Base-by-base conservation (phyloP, 2,113 vertebrate species). In the Pygathrix nemaeus region DNA sequence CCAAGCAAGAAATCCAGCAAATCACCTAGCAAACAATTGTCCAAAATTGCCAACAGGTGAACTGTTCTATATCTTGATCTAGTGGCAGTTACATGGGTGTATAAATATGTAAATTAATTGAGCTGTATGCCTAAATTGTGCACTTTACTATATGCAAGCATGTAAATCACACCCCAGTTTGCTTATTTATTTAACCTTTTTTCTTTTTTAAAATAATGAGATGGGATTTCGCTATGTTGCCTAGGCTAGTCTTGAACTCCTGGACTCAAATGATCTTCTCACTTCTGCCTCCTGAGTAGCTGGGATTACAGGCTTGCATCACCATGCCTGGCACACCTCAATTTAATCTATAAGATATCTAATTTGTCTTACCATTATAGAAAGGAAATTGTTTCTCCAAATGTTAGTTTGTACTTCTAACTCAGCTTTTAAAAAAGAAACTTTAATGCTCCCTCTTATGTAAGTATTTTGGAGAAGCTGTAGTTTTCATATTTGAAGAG, bases 331-430 rank as follows among this genome's bases (percentile, higher is more conserved):
- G 43, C 43, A 66, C 20, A 95, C 43, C 48, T 91, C 45, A 70
- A 6, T 70, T 83, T 87, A 79, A 75, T 30, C 83, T 86, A 43
- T 81, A 45, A 90, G 87, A 80, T 70, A 76, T 3, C 14, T 45
- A 72, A 30, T 96, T 68, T 92, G 25, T 84, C 32, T 73, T 80
- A 59, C 35, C 68, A 21, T 83, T 43, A 45, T 40, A 55, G 35
- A 61, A 96, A 88, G 61, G 45, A 73, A 84, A 89, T 79, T 94
- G 88, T 93, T 95, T 89, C 59, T 52, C n/a, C 25, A 73, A 84
- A 16, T 59, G 6, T 50, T 93, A 83, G 61, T 95, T 95, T 6
- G 1, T 89, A 82, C 18, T 70, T 79, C 18, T 81, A 80, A n/a
- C 8, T 45, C 88, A 73, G 20, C n/a, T 93, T 96, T 96, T 93